Percentiles rank a stretch among this genome's conserved stretches.
phyloP scores from a whole-genome alignment of 2,797 vertebrate species.

The Gorsachius magnificus region DNA sequence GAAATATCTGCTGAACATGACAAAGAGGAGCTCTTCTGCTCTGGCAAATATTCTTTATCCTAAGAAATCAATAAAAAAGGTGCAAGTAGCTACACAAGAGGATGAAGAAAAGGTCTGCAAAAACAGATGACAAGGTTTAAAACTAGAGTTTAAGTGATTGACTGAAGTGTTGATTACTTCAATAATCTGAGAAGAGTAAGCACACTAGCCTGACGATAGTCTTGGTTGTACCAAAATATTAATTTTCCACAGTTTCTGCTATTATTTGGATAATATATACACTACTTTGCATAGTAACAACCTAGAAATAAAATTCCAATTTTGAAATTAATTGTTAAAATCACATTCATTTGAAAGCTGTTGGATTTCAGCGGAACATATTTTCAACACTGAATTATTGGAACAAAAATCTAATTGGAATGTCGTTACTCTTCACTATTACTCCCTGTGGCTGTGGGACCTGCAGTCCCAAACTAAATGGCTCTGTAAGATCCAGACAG shows the following conservation, averaged over 20 bases:
- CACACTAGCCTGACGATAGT: background rate
- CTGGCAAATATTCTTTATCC: background rate
- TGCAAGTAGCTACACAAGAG: background rate
- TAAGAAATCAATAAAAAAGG: background rate
- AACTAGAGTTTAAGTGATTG: background rate
- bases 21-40: background rate
- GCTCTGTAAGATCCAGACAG: background rate
- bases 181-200: background rate
- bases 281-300: background rate
- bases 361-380: background rate
- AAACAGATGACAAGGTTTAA: background rate
- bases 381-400: background rate
- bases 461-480: background rate
- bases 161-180: background rate
- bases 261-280: background rate
- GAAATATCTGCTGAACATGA: background rate
- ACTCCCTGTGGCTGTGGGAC: background rate
- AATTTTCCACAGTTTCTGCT: background rate
- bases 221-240: background rate
- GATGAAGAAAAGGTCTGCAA: background rate
- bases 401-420: background rate
- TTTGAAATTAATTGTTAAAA: background rate
- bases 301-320: background rate
- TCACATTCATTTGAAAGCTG: background rate
- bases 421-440: background rate